These are phyloP conservation scores for Rhegmatorhina hoffmannsi DNA, from an alignment of 2,113 vertebrate species.

Conservation along the genomic window DNA sequence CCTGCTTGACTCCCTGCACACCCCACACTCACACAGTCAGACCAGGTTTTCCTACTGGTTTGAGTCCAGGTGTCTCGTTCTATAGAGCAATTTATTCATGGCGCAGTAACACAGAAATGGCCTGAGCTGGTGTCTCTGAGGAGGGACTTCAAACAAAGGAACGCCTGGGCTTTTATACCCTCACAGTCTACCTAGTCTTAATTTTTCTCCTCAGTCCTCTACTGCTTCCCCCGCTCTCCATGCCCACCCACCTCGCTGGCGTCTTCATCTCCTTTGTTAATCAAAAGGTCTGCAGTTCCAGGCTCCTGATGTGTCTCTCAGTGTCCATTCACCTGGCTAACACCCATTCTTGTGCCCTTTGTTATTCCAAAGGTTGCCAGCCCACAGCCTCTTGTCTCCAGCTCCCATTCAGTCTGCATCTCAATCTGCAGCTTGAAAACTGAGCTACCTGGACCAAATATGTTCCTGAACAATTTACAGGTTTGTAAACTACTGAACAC, in stretches of 20 bases:
- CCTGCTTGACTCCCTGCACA: fast-evolving
- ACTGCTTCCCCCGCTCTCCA: neutral
- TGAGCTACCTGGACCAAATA: neutral
- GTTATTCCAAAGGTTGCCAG: neutral
- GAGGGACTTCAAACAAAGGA: neutral
- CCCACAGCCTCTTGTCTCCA: fast-evolving
- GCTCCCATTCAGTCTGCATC: neutral
- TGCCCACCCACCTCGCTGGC: fast-evolving
- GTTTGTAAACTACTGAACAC: neutral
- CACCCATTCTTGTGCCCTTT: neutral
- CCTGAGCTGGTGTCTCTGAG: fast-evolving
- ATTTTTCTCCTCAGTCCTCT: neutral
- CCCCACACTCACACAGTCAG: neutral
- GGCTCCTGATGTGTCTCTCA: neutral
- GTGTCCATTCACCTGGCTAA: neutral
- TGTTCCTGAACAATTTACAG: neutral
- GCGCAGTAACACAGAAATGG: neutral
- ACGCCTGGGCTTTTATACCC: neutral
- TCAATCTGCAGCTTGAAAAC: neutral
- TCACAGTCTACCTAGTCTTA: neutral
- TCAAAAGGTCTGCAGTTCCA: neutral
- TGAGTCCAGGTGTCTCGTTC: fast-evolving
- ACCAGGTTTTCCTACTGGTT: fast-evolving
- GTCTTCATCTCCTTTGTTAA: too few species aligned
- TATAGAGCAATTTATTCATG: fast-evolving